Evolutionary conservation across 2,797 vertebrate species (phyloP).

Genomic region (Eulemur mongoz): DNA sequence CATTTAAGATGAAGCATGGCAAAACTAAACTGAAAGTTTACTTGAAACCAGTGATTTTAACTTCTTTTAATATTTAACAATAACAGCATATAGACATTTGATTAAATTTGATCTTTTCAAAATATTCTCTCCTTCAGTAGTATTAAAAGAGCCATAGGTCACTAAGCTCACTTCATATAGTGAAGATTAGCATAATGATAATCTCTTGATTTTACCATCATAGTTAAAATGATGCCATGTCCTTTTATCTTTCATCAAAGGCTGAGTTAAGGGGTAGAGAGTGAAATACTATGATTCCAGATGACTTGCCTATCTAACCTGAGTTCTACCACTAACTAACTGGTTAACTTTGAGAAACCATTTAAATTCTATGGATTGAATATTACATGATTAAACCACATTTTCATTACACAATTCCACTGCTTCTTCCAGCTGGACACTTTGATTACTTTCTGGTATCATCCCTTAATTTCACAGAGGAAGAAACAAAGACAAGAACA

Average conservation of each 20-base stretch:
- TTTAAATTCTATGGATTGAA: not conserved
- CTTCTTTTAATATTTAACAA: slow-evolving; percentile 30
- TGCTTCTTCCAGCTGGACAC: not conserved
- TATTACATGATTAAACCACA: not conserved
- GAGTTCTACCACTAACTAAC: not conserved
- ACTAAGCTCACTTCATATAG: not conserved
- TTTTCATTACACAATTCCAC: not conserved
- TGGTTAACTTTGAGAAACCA: not conserved
- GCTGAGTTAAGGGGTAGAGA: not conserved
- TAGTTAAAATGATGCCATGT: not conserved
- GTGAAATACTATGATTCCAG: not conserved
- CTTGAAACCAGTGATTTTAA: not conserved
- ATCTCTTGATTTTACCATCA: not conserved
- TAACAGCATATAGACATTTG: not conserved
- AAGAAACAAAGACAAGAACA: not conserved
- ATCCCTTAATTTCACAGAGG: not conserved
- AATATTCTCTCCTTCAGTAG: not conserved
- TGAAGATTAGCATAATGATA: not conserved
- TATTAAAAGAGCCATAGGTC: not conserved
- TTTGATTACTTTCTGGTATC: not conserved
- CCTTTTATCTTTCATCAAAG: not conserved
- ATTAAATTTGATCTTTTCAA: slow-evolving; percentile 1
- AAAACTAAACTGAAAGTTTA: not conserved
- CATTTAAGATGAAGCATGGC: not conserved
- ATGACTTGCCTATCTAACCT: not conserved